These are phyloP conservation scores for Silvanus unidentatus DNA, from an alignment of 2,888 invertebrate species.

Conservation along the genomic window DNA sequence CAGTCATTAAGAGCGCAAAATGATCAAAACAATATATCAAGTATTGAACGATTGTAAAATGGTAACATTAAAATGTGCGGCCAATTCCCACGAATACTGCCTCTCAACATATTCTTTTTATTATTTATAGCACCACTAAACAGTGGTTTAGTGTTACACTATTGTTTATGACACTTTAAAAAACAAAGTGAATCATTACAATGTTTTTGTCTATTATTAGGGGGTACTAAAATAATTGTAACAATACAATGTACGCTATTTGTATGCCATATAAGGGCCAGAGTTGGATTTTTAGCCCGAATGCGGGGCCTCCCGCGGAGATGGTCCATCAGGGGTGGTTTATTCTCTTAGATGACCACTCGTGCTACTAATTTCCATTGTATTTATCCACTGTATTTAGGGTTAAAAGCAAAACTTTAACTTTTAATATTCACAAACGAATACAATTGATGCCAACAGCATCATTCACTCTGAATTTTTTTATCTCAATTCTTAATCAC, in stretches of 20 bases:
- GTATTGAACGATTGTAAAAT: not conserved
- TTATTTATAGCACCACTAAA: slow-evolving; percentile 27
- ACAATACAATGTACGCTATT: slow-evolving; percentile 17
- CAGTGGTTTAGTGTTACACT: slow-evolving; percentile 46
- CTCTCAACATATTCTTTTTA: not conserved
- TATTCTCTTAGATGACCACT: slow-evolving; percentile 34
- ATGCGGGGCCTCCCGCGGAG: no score
- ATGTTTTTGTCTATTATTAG: slow-evolving; percentile 42
- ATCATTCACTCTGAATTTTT: no score
- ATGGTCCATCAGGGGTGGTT: slow-evolving; percentile 27
- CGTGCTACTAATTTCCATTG: slow-evolving; percentile 15
- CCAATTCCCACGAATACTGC: not conserved
- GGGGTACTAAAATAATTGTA: slow-evolving; percentile 17
- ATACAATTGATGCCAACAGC: no score
- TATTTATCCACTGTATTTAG: no score
- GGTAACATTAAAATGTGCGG: not conserved
- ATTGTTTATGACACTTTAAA: slow-evolving; percentile 45
- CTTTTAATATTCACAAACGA: no score
- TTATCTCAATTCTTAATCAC: no score
- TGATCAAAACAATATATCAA: not conserved
- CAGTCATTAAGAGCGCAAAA: no score
- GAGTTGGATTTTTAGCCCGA: no score
- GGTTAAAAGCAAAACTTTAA: no score
- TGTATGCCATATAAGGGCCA: not conserved
- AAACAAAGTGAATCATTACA: slow-evolving; percentile 47